Conservation (phyloP, 2,113 vertebrate genomes). For the Phasianus colchicus region DNA sequence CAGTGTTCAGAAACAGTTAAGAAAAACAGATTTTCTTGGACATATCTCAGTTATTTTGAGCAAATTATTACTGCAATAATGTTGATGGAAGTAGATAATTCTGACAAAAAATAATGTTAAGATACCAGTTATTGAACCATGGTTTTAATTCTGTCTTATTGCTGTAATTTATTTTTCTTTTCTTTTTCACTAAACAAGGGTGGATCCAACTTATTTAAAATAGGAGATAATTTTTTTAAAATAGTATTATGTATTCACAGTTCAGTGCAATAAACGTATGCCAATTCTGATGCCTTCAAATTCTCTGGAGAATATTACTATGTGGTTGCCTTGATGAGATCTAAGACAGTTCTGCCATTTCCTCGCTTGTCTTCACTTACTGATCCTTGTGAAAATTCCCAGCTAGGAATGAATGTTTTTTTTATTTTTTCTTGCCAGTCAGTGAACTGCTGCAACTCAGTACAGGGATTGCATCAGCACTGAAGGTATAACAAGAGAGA, state of each 20-base stretch:
- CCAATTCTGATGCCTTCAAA: not conserved
- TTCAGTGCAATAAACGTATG: not conserved
- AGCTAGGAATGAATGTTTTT: rapidly evolving
- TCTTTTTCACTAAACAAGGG: not conserved
- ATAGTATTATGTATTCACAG: not conserved
- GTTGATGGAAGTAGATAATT: not conserved
- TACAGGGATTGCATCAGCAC: not conserved
- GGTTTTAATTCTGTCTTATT: not conserved
- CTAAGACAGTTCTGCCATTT: not conserved
- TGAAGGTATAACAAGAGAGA: not conserved
- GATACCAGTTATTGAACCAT: not conserved
- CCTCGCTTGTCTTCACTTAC: not conserved
- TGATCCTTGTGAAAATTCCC: not conserved
- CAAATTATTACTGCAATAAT: not conserved
- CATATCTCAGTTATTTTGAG: not conserved
- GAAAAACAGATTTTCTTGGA: not conserved
- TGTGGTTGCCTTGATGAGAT: not conserved
- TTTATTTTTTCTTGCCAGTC: not conserved
- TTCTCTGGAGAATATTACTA: not conserved
- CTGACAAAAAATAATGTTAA: not conserved
- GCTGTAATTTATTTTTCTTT: not conserved
- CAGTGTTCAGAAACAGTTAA: not conserved
- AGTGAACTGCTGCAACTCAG: not conserved
- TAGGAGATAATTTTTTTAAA: not conserved
- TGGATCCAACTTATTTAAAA: not conserved